These are phyloP conservation scores for Luidia sarsii DNA, from an alignment of 53 echinoderm and acorn worm species.

Conservation along the genomic window DNA sequence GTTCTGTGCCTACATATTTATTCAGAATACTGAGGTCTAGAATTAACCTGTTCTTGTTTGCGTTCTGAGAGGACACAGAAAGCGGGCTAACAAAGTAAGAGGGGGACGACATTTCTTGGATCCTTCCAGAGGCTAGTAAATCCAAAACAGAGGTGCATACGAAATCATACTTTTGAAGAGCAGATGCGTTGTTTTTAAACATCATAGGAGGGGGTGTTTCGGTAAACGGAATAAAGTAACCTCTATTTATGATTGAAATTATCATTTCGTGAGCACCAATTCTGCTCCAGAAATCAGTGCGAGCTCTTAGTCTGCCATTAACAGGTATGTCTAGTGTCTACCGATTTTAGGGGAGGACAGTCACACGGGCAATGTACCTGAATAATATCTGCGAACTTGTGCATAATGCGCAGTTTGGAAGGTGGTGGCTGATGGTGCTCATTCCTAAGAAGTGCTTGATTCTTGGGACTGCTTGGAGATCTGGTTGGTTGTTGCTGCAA, in stretches of 20 bases:
- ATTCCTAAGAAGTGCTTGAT: not conserved
- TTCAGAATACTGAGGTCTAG: conserved; percentile 2
- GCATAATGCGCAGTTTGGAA: not conserved
- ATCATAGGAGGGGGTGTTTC: not conserved
- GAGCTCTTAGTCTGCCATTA: not conserved
- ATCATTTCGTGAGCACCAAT: not conserved
- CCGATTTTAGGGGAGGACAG: too few relatives aligned
- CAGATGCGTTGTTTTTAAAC: not conserved
- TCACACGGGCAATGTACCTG: not conserved
- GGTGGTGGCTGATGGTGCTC: not conserved
- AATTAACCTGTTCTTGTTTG: conserved; percentile 22
- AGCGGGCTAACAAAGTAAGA: conserved; percentile 11
- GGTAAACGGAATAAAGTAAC: not conserved
- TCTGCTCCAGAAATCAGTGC: not conserved
- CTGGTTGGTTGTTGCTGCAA: not conserved
- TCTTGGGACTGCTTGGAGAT: not conserved
- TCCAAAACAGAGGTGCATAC: not conserved
- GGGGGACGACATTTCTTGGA: not conserved
- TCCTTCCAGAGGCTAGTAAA: not conserved
- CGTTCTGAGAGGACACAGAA: conserved; percentile 1
- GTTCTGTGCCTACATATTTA: not conserved
- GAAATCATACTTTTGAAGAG: not conserved
- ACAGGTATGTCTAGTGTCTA: not conserved
- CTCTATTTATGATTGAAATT: not conserved
- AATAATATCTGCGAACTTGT: not conserved